Base-by-base conservation (phyloP, 2,797 vertebrate species). In the Microctenopoma lineatum region DNA sequence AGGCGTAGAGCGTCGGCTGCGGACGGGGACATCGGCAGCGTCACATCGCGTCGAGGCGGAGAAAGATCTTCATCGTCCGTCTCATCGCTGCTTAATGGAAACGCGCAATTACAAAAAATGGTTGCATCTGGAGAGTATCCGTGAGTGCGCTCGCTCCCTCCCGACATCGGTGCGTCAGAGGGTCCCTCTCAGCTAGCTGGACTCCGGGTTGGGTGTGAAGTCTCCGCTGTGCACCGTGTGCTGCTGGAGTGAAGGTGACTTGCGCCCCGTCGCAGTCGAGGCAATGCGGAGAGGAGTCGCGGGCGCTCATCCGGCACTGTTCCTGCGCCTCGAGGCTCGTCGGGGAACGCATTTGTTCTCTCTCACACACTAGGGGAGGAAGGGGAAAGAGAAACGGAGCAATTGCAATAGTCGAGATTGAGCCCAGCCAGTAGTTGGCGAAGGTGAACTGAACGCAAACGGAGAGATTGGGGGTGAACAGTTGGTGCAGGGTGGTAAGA, bases 161-260 rank as follows among this genome's bases (percentile, higher is more conserved):
- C 76, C 79, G 86, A 89, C 84, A 86, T 89, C 89, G 76, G 87
- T 77, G 77, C 84, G 86, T 89, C 84, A 88, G 84, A 84, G 77
- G 29, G 80, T 82, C 78, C 83, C 56, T 72, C 73, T 82, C 80
- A 77, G 87, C 81, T 85, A 83, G 86, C 89, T 71, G 84, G 84
- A 83, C 74, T 73, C 78, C 59, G 79, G 60, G 38, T 80, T 81
- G 84, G 71, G 87, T 78, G 88, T 83, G 85, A 87, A 78, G 81
- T 78, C 73, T 73, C 73, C 60, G 58, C 80, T 75, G 85, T 82
- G 74, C 72, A 69, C 81, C 76, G 79, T 72, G 84, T 69, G 93
- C 90, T 76, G 86, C 90, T 92, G 94, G 93, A 91, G 89, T 92
- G 94, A 95, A 95, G 95, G 95, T 94, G 93, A 94, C 89, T 91